These are phyloP conservation scores for Solenopsis invicta DNA, from an alignment of 1,140 invertebrate species.

Conservation along the genomic window DNA sequence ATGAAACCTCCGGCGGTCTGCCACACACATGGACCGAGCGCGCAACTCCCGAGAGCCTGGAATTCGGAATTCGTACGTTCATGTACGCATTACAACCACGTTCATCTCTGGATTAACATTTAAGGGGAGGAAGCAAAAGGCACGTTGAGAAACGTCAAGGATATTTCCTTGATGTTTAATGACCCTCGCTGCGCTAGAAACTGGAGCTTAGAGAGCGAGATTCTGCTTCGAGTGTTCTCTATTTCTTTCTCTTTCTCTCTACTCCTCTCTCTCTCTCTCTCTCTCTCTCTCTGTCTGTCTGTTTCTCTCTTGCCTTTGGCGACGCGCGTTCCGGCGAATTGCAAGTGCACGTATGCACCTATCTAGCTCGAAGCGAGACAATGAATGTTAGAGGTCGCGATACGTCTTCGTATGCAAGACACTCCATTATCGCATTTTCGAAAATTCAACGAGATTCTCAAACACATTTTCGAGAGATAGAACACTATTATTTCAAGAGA, in stretches of 20 bases:
- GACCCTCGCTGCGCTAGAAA: background rate
- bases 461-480: conserved; percentile 2
- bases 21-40: background rate
- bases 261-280: background rate
- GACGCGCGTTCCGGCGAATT: background rate
- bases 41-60: background rate
- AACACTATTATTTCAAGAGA: background rate
- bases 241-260: background rate
- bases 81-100: background rate
- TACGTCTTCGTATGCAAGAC: background rate
- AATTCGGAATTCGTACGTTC: background rate
- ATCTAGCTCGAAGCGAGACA: conserved; percentile 15
- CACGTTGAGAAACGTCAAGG: conserved; percentile 27
- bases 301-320: background rate
- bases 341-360: conserved; percentile 20
- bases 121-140: background rate
- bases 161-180: conserved; percentile 21
- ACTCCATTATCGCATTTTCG: background rate
- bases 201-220: background rate
- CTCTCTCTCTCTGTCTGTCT: background rate
- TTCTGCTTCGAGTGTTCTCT: background rate
- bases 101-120: conserved; percentile 36
- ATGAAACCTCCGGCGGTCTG: background rate
- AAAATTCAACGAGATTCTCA: background rate
- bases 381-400: background rate